Evolutionary conservation across 2,797 vertebrate genomes (phyloP), one percentile per base, ranked within the genome.

Genomic region (Chaenodraco wilsoni): DNA sequence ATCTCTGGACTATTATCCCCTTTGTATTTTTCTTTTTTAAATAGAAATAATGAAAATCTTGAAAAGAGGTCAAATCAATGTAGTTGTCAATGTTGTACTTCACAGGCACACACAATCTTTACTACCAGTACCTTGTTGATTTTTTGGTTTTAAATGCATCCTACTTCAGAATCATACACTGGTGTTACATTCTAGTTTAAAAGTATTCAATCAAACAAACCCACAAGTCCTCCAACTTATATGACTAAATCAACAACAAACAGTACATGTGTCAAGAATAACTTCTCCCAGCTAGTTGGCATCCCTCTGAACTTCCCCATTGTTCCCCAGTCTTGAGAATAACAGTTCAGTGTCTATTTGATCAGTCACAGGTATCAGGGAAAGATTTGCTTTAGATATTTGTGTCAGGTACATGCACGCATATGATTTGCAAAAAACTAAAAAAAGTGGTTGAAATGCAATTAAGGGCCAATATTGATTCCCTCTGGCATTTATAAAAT

Each of bases 51-150:
- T 52, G 17, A 9, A 77, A 69, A 62, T 59, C 27, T 27, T 76
- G 74, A 76, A n/a, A 71, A 57, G n/a, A 76, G 50, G 16, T 75
- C 54, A 63, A 84, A 87, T 68, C 45, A 12, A 78, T 74, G 69
- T 40, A 21, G 41, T 1, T 23, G 65, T 81, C 78, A 80, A 49
- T 31, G 50, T 2, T 57, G 19, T 4, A 10, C 23, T 3, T 63
- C 65, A 60, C 51, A 61, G 27, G 52, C 65, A 60, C 51, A 61
- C 33, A 55, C 49, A 27, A 33, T 40, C 43, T 65, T 33, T 1
- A 5, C 44, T 78, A 51, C n/a, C 54, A 84, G 69, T 74, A 54
- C 27, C 4, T 27, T 27, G 27, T 27, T 5, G 27, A 5, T 27
- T 5, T 27, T 27, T 69, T 72, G 5, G 15, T 75, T 80, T 74